Conservation (phyloP, 1,140 invertebrate species). For the Drosophila burlai region DNA sequence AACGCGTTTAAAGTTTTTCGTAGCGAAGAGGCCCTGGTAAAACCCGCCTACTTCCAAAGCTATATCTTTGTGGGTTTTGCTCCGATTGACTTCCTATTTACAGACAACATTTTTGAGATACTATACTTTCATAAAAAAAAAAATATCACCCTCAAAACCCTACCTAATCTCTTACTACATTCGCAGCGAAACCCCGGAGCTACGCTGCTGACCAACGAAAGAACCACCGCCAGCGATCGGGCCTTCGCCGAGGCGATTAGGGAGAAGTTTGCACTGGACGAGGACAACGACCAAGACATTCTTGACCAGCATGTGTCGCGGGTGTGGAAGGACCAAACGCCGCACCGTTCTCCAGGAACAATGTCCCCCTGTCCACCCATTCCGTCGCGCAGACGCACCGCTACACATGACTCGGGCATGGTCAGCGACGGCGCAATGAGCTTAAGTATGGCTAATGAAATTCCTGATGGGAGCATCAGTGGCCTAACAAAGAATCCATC, state of each 20-base stretch:
- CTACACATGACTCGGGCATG: conserved; percentile 83
- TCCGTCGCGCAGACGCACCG: conserved; percentile 87
- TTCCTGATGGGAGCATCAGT: too few species aligned
- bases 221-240: conserved; percentile 85
- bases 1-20: too few species aligned
- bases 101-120: too few species aligned
- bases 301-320: conserved; percentile 95
- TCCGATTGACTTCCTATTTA: too few species aligned
- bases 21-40: too few species aligned
- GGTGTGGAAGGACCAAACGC: conserved; percentile 95
- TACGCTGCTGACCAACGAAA: conserved; percentile 85
- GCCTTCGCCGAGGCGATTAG: conserved; percentile 90
- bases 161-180: too few species aligned
- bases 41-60: too few species aligned
- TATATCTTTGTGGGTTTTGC: too few species aligned
- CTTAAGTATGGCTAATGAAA: conserved; percentile 54
- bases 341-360: conserved; percentile 90
- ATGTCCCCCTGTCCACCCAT: conserved; percentile 85
- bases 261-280: conserved; percentile 90
- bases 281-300: conserved; percentile 94
- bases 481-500: background rate
- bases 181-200: conserved; percentile 86
- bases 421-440: conserved; percentile 85
- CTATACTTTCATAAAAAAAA: too few species aligned
- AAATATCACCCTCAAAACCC: too few species aligned